These are phyloP conservation scores for Ageneiosus marmoratus DNA, from an alignment of 2,113 vertebrate species.

Conservation along the genomic window DNA sequence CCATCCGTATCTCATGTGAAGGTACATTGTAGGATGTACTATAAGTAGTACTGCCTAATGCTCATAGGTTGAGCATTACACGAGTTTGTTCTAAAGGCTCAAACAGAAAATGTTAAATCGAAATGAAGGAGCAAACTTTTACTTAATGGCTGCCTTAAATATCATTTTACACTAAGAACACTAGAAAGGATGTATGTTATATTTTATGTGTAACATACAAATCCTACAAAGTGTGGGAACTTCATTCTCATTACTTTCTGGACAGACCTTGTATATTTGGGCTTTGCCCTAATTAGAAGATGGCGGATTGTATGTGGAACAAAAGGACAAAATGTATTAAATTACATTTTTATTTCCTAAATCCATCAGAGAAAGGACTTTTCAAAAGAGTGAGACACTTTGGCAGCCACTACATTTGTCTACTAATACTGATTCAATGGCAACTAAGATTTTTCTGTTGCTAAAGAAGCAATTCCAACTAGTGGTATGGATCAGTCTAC, in stretches of 20 bases:
- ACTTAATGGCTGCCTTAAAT: background rate
- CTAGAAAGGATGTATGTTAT: background rate
- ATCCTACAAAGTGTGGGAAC: too few species aligned
- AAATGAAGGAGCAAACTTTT: background rate
- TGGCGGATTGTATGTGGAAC: background rate
- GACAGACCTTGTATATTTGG: background rate
- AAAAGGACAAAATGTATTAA: background rate
- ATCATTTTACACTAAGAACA: background rate
- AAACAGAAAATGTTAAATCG: background rate
- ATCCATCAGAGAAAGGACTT: background rate
- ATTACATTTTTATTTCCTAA: background rate
- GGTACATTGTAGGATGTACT: background rate
- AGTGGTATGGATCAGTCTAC: background rate
- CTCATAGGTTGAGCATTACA: background rate
- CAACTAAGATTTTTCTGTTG: background rate
- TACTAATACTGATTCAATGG: background rate
- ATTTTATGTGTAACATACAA: too few species aligned
- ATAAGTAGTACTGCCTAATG: background rate
- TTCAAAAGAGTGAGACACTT: background rate
- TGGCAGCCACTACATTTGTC: background rate
- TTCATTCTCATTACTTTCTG: too few species aligned
- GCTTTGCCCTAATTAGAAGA: background rate
- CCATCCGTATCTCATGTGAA: background rate
- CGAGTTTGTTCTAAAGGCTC: background rate
- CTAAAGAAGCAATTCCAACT: background rate